Percentiles rank a stretch among this genome's conserved stretches.
Conservation (phyloP, 2,797 vertebrate species). For the Acrossocheilus fasciatus region DNA sequence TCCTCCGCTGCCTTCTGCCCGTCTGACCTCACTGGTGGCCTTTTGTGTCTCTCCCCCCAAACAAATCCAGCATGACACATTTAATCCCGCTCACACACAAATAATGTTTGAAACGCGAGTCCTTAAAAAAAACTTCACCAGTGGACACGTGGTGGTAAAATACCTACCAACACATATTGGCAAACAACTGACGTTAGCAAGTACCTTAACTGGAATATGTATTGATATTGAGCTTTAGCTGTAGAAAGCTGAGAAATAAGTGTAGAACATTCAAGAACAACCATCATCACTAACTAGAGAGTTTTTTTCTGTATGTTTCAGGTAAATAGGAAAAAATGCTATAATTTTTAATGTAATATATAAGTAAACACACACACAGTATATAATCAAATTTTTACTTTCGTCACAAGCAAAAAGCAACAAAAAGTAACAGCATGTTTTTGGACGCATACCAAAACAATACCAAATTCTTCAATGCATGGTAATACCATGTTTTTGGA, state of each 20-base stretch:
- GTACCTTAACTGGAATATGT: background rate
- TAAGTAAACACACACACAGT: background rate
- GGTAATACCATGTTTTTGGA: background rate
- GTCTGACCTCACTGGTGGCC: constrained; percentile 5
- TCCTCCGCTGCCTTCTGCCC: constrained; percentile 18
- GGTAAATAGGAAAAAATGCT: background rate
- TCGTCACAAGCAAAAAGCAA: background rate
- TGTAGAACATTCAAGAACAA: background rate
- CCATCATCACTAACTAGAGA: background rate
- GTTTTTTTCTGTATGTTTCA: background rate
- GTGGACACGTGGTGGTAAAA: background rate
- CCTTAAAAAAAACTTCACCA: background rate
- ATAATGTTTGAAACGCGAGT: constrained; percentile 15
- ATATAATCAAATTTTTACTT: background rate
- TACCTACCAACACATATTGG: background rate
- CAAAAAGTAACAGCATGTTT: background rate
- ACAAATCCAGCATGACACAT: constrained; percentile 5
- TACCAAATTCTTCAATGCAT: background rate
- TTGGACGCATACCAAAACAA: background rate
- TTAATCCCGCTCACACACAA: background rate
- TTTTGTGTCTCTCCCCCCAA: constrained; percentile 10
- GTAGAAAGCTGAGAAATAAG: background rate
- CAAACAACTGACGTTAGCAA: background rate
- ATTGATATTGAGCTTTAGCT: background rate
- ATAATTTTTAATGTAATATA: background rate